Conservation (phyloP, 2,888 invertebrate genomes). For the Rhamphomyia laevipes region DNA sequence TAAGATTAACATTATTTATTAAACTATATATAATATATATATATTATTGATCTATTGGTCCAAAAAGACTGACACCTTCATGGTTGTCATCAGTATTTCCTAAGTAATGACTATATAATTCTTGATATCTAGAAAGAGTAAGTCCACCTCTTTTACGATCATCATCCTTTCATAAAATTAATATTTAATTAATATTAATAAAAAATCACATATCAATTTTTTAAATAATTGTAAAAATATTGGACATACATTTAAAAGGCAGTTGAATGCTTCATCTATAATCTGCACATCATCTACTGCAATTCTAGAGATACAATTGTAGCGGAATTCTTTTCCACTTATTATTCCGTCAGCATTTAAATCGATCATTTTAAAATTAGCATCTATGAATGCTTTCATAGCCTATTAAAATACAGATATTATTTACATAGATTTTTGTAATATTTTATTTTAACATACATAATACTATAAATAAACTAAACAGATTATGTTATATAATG, state of each 20-base stretch:
- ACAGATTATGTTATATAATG: too few relatives aligned
- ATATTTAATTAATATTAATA: neutral
- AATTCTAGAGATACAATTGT: constrained; percentile 70
- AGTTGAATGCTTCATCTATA: constrained; percentile 66
- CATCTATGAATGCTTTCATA: constrained; percentile 76
- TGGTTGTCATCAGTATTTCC: constrained; percentile 63
- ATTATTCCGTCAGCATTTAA: constrained; percentile 69
- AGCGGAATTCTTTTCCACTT: constrained; percentile 67
- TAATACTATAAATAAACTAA: too few relatives aligned
- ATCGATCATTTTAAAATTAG: constrained; percentile 71
- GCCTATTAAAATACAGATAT: constrained; percentile 40
- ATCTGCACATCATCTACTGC: constrained; percentile 63
- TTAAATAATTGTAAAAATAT: neutral
- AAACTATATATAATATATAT: too few relatives aligned
- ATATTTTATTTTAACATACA: too few relatives aligned
- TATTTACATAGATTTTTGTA: too few relatives aligned
- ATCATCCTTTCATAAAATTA: neutral
- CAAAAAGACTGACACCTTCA: constrained; percentile 65
- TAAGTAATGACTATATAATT: constrained; percentile 70
- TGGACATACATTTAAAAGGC: constrained; percentile 58
- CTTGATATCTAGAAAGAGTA: constrained; percentile 66
- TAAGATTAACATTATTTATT: neutral
- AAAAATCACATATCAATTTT: neutral
- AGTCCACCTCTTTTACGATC: constrained; percentile 40
- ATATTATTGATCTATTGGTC: constrained; percentile 43